A percentile compares a stretch with the other conserved stretches of the same genome.
Conservation (phyloP, 2,797 vertebrate species). For the Pipistrellus nathusii region DNA sequence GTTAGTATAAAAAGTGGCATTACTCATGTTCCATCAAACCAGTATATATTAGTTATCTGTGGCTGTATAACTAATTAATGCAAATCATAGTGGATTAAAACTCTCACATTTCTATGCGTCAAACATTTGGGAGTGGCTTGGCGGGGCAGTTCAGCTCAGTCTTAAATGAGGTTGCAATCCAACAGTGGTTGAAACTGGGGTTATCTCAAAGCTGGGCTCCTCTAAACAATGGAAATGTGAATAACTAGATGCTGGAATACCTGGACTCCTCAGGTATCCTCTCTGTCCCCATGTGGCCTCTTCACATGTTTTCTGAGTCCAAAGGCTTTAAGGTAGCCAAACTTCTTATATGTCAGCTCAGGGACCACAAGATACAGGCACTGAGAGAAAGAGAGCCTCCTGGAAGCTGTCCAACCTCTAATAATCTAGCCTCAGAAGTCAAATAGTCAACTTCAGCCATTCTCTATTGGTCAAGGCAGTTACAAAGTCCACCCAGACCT, state of each 20-base stretch:
- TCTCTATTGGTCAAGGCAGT: neutral
- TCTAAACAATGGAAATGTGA: neutral
- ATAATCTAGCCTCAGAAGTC: neutral
- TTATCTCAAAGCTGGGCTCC: neutral
- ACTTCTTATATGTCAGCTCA: neutral
- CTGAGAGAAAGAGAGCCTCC: neutral
- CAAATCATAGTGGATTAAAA: neutral
- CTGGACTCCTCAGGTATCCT: neutral
- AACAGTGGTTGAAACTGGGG: neutral
- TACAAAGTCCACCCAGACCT: neutral
- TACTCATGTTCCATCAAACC: neutral
- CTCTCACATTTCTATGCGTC: neutral
- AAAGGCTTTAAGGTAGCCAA: neutral
- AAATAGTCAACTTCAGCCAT: neutral
- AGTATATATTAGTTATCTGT: neutral
- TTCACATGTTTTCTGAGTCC: neutral
- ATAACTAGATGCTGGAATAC: neutral
- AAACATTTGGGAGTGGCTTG: neutral
- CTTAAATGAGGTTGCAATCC: neutral
- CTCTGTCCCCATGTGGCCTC: neutral
- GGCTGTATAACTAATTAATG: neutral
- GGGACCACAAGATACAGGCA: accelerated
- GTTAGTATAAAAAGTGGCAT: neutral
- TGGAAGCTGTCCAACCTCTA: neutral
- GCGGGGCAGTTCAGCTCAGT: neutral